Evolutionary conservation across 2,113 vertebrate species (phyloP).

Genomic region (Bos indicus): DNA sequence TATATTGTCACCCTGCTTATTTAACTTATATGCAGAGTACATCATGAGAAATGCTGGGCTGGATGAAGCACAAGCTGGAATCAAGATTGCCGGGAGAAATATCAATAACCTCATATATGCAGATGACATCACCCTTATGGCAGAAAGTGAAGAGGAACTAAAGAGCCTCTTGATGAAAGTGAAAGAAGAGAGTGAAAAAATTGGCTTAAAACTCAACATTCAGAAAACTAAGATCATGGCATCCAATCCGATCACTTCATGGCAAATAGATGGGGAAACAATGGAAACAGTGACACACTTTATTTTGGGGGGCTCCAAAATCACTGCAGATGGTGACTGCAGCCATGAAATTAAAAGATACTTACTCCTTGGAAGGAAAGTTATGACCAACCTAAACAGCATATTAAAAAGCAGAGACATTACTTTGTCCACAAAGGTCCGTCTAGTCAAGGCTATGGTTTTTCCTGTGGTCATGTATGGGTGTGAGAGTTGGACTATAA

Average conservation of each 20-base stretch:
- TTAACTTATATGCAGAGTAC: background rate
- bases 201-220: background rate
- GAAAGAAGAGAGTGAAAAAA: background rate
- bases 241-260: background rate
- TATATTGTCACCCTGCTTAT: no score
- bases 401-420: no score
- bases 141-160: background rate
- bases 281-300: no score
- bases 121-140: background rate
- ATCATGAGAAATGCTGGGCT: no score
- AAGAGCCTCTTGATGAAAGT: background rate
- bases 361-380: no score
- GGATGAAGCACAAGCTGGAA: no score
- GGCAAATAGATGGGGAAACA: background rate
- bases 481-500: background rate
- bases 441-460: background rate
- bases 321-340: background rate
- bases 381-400: rapidly evolving
- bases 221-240: background rate
- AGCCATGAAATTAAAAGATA: no score
- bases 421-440: no score
- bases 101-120: background rate
- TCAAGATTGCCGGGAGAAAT: background rate
- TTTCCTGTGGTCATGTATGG: background rate
- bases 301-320: background rate